These are phyloP conservation scores for Drosophila sp. DNA, from an alignment of 1,140 invertebrate species.

Conservation along the genomic window DNA sequence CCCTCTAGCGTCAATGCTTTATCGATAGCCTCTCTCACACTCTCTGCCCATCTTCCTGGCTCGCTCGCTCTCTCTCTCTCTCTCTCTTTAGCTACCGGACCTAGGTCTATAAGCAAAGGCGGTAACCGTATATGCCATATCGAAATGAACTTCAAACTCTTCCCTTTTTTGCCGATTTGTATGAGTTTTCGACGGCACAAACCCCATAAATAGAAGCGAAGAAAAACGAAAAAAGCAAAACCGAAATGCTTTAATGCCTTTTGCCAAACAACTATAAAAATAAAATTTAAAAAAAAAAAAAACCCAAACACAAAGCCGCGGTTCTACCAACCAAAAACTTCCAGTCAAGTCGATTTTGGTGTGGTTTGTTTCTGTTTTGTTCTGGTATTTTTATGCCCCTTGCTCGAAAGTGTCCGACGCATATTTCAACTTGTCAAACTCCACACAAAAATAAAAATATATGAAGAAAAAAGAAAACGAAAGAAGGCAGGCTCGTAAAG, in stretches of 20 bases:
- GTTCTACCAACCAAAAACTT: conserved; percentile 12
- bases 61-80: neutral
- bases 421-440: conserved; percentile 75
- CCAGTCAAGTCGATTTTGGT: conserved; percentile 15
- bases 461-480: too few species aligned
- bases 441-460: conserved; percentile 52
- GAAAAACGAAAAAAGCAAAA: conserved; percentile 50
- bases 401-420: conserved; percentile 67
- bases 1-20: neutral
- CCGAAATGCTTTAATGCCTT: conserved; percentile 55
- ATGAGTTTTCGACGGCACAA: conserved; percentile 19
- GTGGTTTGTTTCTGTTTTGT: conserved; percentile 30
- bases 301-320: conserved; percentile 34
- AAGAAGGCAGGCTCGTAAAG: conserved; percentile 64
- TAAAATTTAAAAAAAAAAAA: conserved; percentile 24
- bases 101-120: conserved; percentile 68
- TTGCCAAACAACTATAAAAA: conserved; percentile 57
- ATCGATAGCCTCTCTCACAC: conserved; percentile 19
- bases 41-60: conserved; percentile 12
- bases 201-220: conserved; percentile 17
- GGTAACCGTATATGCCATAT: conserved; percentile 11
- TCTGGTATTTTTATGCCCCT: conserved; percentile 74
- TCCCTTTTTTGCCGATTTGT: conserved; percentile 32
- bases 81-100: conserved; percentile 53
- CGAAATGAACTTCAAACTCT: conserved; percentile 4